Evolutionary conservation across 2,888 invertebrate genomes (phyloP).

Genomic region (Hartigia nigra): DNA sequence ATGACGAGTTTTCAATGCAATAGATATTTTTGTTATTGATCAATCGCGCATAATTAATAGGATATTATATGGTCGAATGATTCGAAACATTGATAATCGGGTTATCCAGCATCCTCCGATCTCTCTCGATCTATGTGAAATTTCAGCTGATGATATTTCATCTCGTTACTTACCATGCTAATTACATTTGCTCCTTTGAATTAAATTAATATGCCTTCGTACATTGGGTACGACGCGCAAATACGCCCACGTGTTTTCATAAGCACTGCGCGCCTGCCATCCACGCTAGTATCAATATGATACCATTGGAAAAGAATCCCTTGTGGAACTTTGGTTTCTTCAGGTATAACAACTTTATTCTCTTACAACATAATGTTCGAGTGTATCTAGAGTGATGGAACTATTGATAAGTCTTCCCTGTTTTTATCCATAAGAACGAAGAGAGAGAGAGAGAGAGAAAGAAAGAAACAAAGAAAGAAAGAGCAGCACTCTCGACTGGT

Average conservation of each 20-base stretch:
- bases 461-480: neutral
- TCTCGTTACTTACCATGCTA: neutral
- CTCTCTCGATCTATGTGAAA: neutral
- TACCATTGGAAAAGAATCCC: neutral
- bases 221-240: neutral
- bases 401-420: neutral
- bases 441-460: no score
- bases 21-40: neutral
- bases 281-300: neutral
- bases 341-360: neutral
- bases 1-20: neutral
- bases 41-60: neutral
- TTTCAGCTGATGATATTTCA: neutral
- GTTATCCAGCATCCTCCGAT: neutral
- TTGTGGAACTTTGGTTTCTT: neutral
- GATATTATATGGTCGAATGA: neutral
- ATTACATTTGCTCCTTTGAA: neutral
- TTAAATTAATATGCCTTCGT: neutral
- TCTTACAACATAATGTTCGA: neutral
- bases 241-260: neutral
- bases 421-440: neutral
- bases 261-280: neutral
- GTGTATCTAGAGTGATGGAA: neutral
- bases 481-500: neutral
- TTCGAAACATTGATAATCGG: neutral